A percentile compares a stretch with the other conserved stretches of the same genome.
Conservation (phyloP, 2,113 vertebrate species). For the Pelobates fuscus region DNA sequence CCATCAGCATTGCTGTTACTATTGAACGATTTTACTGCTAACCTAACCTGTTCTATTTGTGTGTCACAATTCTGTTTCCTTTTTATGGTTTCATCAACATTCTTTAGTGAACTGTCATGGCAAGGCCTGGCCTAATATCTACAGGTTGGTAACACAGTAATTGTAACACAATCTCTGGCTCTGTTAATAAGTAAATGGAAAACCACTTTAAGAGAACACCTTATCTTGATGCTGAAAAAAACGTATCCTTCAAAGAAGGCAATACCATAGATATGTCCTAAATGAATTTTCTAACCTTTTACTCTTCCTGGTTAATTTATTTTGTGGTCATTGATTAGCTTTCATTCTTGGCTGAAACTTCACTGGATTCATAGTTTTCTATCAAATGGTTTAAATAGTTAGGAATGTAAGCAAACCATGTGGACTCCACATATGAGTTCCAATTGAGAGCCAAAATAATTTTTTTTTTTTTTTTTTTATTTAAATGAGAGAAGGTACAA, state of each 20-base stretch:
- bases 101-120: constrained; percentile 33
- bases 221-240: constrained; percentile 21
- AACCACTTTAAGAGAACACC: constrained; percentile 32
- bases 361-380: too few species aligned
- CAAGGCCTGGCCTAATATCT: constrained; percentile 28
- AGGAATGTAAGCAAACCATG: too few species aligned
- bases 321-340: too few species aligned
- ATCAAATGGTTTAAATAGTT: too few species aligned
- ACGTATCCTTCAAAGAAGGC: not conserved
- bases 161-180: constrained; percentile 38
- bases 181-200: constrained; percentile 47
- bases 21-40: too few species aligned
- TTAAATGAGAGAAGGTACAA: too few species aligned
- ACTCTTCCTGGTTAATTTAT: not conserved
- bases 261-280: not conserved
- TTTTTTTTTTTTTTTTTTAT: too few species aligned
- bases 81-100: constrained; percentile 43
- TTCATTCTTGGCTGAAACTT: too few species aligned
- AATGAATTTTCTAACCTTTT: not conserved
- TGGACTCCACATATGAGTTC: too few species aligned
- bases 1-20: too few species aligned
- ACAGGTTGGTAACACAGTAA: constrained; percentile 29
- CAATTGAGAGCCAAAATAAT: too few species aligned
- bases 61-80: constrained; percentile 3
- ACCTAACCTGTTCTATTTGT: constrained; percentile 13